Evolutionary conservation across 2,113 vertebrate genomes (phyloP), one percentile per base, ranked within the genome.

Genomic region (Halcyon senegalensis): DNA sequence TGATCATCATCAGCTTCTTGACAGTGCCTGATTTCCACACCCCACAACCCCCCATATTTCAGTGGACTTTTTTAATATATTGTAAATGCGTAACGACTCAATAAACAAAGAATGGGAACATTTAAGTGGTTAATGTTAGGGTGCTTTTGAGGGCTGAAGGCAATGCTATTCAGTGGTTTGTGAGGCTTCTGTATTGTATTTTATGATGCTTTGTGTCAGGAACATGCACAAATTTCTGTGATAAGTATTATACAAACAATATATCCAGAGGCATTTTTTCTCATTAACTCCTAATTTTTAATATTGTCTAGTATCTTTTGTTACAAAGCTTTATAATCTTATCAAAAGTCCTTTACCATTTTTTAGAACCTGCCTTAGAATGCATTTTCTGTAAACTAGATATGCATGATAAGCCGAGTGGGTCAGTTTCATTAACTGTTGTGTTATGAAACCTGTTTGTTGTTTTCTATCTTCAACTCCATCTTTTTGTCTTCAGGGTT

Each of bases 1-100:
- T 98, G 98, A 98, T 98, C 98, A 98, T 98, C 98, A 98, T 98
- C 98, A 98, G 21, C 96, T 98, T 97, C 97, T 97, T 98, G 98
- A 98, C 98, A 98, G 97, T 98, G 89, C 87, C 66, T 97, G 97
- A 96, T 89, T 62, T 72, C 16, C 1, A 35, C 35, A 35, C 0
- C 1, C 18, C 24, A 14, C 16, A 9, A 17, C 25, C 16, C 41
- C 56, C 60, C 73, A 31, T 95, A 91, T 94, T 95, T 80, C 46
- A 90, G 69, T 77, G 59, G 92, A 89, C 27, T 60, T 87, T 96
- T 82, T 30, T 72, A 80, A 87, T 89, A 64, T 88, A 53, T 96
- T 96, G 25, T 92, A 96, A 96, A 90, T 96, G 64, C 10, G 13
- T 75, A 92, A 67, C 14, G 30, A 44, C 72, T 93, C 35, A 95